Evolutionary conservation across 2,113 vertebrate species (phyloP).

Genomic region (Corvus cornix): DNA sequence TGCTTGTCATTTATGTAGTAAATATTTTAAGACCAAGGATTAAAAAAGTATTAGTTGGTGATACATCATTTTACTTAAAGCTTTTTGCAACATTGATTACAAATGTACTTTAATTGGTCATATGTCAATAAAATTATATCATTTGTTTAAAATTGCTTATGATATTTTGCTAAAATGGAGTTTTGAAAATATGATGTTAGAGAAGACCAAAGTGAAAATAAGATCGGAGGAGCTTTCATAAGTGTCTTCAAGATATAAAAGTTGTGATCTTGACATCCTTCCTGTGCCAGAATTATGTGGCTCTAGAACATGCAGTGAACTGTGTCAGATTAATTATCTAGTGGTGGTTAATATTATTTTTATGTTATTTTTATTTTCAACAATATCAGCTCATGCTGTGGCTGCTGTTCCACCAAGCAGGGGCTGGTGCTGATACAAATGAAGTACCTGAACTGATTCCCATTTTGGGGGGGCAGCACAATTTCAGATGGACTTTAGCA

Average conservation of each 20-base stretch:
- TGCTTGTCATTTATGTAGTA: not conserved
- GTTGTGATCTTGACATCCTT: not conserved
- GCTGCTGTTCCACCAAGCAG: not conserved
- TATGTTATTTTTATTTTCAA: not conserved
- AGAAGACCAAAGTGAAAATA: not conserved
- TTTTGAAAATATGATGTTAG: not conserved
- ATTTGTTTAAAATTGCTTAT: not conserved
- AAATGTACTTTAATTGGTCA: not conserved
- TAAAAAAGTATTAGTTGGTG: not conserved
- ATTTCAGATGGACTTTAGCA: not conserved
- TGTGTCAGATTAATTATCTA: not conserved
- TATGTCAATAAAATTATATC: not conserved
- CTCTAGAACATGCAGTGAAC: not conserved
- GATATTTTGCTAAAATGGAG: not conserved
- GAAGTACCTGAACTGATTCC: not conserved
- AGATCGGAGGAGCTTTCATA: not conserved
- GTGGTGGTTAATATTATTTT: not conserved
- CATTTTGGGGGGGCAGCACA: not conserved
- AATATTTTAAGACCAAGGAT: not conserved
- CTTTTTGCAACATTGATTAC: not conserved
- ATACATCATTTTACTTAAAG: not conserved
- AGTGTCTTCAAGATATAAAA: not conserved
- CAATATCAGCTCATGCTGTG: not conserved
- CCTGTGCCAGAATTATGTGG: not conserved
- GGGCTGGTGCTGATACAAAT: not conserved